phyloP scores from a whole-genome alignment of 2,113 vertebrate species.

The Climacteris rufus region DNA sequence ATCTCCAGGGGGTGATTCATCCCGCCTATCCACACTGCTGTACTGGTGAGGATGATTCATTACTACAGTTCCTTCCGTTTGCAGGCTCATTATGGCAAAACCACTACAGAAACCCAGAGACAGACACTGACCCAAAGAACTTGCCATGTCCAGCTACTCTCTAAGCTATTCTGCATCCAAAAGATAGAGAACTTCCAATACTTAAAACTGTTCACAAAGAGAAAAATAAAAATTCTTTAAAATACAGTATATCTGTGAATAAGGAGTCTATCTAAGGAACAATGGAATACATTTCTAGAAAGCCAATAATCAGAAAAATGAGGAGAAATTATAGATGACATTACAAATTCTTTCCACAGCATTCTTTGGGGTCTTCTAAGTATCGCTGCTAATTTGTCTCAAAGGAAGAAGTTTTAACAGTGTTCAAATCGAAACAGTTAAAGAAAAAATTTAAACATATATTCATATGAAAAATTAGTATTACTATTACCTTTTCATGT shows the following conservation, averaged over 20 bases:
- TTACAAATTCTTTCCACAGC: background rate
- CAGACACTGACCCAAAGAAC: background rate
- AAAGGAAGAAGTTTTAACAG: background rate
- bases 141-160: background rate
- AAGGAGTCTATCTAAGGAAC: background rate
- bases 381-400: background rate
- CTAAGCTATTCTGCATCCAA: background rate
- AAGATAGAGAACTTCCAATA: background rate
- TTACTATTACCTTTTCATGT: accelerated
- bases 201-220: background rate
- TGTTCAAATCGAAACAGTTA: background rate
- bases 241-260: background rate
- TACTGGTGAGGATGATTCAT: background rate
- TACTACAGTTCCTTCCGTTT: background rate
- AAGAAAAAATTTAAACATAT: background rate
- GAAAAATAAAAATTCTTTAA: background rate
- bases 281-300: background rate
- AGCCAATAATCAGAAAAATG: background rate
- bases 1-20: background rate
- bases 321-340: background rate
- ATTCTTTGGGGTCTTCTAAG: background rate
- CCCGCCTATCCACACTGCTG: background rate
- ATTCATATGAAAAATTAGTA: background rate
- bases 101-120: background rate
- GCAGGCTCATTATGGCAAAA: background rate